phyloP scores from a whole-genome alignment of 1,140 invertebrate species.

The Hyphantria cunea region DNA sequence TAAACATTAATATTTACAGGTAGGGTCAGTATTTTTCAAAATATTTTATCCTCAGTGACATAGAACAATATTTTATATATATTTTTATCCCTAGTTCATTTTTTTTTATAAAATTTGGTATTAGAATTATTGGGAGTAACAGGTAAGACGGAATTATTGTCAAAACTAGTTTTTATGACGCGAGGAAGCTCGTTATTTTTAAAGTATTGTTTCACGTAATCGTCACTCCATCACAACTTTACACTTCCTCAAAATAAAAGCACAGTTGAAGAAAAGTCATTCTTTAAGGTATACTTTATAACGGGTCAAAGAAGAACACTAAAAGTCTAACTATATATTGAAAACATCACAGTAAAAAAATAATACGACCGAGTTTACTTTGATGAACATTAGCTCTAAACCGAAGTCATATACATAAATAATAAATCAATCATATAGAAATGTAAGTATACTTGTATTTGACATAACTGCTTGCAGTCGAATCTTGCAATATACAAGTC shows the following conservation, averaged over 20 bases:
- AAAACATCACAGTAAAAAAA: constrained; percentile 13
- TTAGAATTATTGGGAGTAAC: constrained; percentile 32
- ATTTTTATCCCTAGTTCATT: background rate
- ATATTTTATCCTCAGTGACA: constrained; percentile 17
- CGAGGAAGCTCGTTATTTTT: constrained; percentile 37
- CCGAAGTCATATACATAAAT: constrained; percentile 16
- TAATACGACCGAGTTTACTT: constrained; percentile 9
- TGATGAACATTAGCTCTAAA: constrained; percentile 9
- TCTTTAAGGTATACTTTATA: background rate
- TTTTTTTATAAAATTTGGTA: constrained; percentile 29
- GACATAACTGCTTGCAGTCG: too few species aligned
- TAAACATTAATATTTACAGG: constrained; percentile 9
- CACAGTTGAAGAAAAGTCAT: background rate
- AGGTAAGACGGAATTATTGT: constrained; percentile 47
- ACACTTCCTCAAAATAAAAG: constrained; percentile 9
- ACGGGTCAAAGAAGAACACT: constrained; percentile 1
- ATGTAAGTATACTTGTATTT: background rate
- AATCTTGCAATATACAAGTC: too few species aligned
- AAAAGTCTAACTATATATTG: constrained; percentile 2
- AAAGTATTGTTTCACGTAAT: background rate
- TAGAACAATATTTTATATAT: constrained; percentile 9
- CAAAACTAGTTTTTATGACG: constrained; percentile 40
- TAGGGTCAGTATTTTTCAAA: constrained; percentile 26
- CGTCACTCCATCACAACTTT: background rate
- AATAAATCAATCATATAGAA: constrained; percentile 1